Evolutionary conservation across 2,888 invertebrate species (phyloP), one percentile per base, ranked within the genome.

Genomic region (Drosophila birchii): DNA sequence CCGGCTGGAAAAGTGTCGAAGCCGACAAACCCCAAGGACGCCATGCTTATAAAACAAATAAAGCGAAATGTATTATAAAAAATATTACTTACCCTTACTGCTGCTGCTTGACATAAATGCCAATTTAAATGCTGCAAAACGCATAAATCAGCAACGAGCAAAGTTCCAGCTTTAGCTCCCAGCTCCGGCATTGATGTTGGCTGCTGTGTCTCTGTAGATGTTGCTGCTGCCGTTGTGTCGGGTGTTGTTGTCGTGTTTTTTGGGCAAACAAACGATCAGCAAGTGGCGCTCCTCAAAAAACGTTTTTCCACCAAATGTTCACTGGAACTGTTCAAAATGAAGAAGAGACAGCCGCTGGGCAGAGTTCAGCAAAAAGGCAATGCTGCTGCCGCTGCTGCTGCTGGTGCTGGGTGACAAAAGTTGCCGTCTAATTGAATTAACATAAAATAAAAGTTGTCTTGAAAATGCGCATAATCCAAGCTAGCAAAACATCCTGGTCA

Each of bases 121-220:
- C 86, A 90, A 87, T 88, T 89, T 81, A 86, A 90, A 86, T 90
- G 89, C 90, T 90, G 87, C 81, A 86, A 78, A 90, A 90, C 89
- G 88, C 88, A 90, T 86, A 90, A 90, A 86, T 86, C 90, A 88
- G 78, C 72, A 66, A 75, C 73, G 63, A 76, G 43, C 51, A 11
- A 26, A 41, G 54, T 39, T 66, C 16, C 51, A 34, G 51, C 55
- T 45, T 60, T 29, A 45, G 14, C 20, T 41, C 41, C 41, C 14
- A 53, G 64, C n/a, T 34, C 12, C 12, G 11, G 20, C 51, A 23
- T 11, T 34, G 23, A 32, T 49, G 23, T 58, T 72, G 86, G 86
- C 63, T 66, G 60, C 36, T 51, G 60, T 44, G 44, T 71, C 38
- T 54, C 62, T 26, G 9, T 43, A 34, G 68, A 29, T 64, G 61